Evolutionary conservation across 2,888 invertebrate species (phyloP).

Genomic region (Ophion ellenae): DNA sequence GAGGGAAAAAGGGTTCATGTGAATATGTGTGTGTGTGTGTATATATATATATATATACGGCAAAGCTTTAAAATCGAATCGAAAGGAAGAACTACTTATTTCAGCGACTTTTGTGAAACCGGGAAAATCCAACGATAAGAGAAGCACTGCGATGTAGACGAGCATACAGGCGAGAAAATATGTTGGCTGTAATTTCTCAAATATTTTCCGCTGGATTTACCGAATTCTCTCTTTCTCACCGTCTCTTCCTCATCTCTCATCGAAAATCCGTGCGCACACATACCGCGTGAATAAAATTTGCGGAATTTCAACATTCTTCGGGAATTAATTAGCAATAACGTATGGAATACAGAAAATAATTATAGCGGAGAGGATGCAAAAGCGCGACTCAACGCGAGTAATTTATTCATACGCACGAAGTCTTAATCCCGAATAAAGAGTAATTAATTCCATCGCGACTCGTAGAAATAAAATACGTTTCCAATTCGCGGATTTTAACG

Average conservation of each 20-base stretch:
- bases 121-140: conserved; percentile 51
- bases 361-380: conserved; percentile 18
- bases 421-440: conserved; percentile 1
- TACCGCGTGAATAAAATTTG: neutral
- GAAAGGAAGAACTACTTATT: conserved; percentile 34
- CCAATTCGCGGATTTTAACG: neutral
- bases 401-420: conserved; percentile 30
- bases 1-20: neutral
- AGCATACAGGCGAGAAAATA: conserved; percentile 50
- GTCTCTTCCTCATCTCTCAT: neutral
- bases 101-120: neutral
- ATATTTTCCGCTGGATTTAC: conserved; percentile 50
- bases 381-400: conserved; percentile 12
- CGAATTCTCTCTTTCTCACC: conserved; percentile 7
- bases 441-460: neutral
- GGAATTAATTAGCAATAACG: conserved; percentile 17
- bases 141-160: conserved; percentile 20
- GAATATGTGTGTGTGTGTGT: too few species aligned
- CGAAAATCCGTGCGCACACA: conserved; percentile 14
- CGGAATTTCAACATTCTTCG: conserved; percentile 31
- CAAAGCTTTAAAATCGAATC: conserved; percentile 53
- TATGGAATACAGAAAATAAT: conserved; percentile 16
- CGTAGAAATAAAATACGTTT: neutral
- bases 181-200: conserved; percentile 55
- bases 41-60: neutral